A percentile compares a stretch with the other conserved stretches of the same genome.
These are phyloP conservation scores for Papilio elwesi DNA, from an alignment of 2,888 invertebrate genomes.

Conservation along the genomic window DNA sequence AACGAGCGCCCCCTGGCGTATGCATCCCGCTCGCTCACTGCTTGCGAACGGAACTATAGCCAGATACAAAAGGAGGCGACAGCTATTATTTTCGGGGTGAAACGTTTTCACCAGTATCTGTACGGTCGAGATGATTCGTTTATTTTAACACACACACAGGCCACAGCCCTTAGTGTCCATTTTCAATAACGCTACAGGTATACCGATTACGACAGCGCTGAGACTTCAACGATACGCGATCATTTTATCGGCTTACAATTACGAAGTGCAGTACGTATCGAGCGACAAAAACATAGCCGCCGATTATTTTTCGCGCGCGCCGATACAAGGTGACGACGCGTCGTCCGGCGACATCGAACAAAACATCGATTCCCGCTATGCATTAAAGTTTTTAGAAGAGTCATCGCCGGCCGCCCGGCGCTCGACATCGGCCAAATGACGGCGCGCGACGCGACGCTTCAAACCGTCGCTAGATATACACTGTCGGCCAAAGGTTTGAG, in stretches of 20 bases:
- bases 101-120: slow-evolving; percentile 39
- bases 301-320: slow-evolving; percentile 18
- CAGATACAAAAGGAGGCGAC: no score
- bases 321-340: neutral
- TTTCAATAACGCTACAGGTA: slow-evolving; percentile 1
- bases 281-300: slow-evolving; percentile 40
- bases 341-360: neutral
- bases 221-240: slow-evolving; percentile 45
- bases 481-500: no score
- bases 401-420: neutral
- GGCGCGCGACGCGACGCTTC: neutral
- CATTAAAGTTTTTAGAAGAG: neutral
- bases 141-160: slow-evolving; percentile 41
- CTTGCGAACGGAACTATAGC: neutral
- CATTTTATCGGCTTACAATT: slow-evolving; percentile 41
- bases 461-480: neutral
- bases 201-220: slow-evolving; percentile 40
- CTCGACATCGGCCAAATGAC: neutral
- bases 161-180: slow-evolving; percentile 36
- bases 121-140: slow-evolving; percentile 39
- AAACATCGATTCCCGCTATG: neutral
- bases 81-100: neutral
- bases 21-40: neutral
- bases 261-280: slow-evolving; percentile 42
- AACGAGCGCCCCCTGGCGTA: neutral